Evolutionary conservation across 2,113 vertebrate species (phyloP).

Genomic region (Laticauda laticaudata): DNA sequence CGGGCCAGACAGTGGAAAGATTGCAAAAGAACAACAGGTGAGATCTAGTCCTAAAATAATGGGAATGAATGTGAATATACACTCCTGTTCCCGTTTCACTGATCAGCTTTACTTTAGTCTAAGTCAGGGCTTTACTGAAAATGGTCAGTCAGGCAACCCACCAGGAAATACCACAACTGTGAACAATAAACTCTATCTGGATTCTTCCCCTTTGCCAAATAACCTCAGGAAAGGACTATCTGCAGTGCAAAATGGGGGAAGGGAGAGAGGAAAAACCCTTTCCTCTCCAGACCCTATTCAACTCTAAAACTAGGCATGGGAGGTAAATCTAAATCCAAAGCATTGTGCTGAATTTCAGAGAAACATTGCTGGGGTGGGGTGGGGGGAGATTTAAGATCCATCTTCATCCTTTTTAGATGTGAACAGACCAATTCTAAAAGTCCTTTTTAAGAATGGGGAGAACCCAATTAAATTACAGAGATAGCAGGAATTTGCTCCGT

Average conservation of each 20-base stretch:
- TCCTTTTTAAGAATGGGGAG: too few relatives aligned
- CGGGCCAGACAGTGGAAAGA: conserved; percentile 1
- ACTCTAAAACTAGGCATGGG: not conserved
- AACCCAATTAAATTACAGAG: not conserved
- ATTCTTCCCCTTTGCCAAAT: not conserved
- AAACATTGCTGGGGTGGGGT: not conserved
- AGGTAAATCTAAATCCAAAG: not conserved
- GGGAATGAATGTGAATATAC: not conserved
- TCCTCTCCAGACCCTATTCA: not conserved
- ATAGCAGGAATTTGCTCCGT: not conserved
- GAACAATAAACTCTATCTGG: not conserved
- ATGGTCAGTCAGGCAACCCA: not conserved
- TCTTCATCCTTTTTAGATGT: not conserved
- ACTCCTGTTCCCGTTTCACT: not conserved
- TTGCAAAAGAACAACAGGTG: not conserved
- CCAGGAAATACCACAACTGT: not conserved
- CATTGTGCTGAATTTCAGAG: not conserved
- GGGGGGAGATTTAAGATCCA: not conserved
- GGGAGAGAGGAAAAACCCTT: not conserved
- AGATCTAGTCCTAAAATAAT: not conserved
- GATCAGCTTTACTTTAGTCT: not conserved
- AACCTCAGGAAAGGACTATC: not conserved
- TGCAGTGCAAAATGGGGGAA: not conserved
- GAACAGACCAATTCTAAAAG: not conserved
- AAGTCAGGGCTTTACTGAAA: conserved; percentile 3